phyloP scores from a whole-genome alignment of 2,797 vertebrate species.

The Acanthiza pusilla region DNA sequence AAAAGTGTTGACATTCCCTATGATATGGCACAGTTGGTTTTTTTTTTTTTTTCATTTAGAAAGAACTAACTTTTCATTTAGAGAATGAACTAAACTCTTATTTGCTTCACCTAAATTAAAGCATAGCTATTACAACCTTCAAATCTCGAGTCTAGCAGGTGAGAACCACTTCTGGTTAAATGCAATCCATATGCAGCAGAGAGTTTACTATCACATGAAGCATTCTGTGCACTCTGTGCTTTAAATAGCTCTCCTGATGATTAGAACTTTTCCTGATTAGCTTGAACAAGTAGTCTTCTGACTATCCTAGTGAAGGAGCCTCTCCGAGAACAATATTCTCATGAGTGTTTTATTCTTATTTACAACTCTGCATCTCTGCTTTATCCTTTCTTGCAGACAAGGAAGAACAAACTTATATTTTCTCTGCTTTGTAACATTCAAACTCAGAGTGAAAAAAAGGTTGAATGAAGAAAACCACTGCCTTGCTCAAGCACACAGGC shows the following conservation, averaged over 20 bases:
- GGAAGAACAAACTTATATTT: neutral
- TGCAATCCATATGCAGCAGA: neutral
- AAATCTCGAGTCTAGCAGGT: neutral
- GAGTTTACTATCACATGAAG: neutral
- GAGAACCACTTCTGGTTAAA: neutral
- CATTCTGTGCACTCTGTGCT: neutral
- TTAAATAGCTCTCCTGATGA: neutral
- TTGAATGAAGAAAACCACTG: neutral
- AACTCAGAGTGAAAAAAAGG: neutral
- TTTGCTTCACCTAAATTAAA: neutral
- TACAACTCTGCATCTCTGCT: neutral
- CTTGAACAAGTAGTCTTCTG: neutral
- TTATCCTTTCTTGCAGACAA: neutral
- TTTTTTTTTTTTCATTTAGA: neutral
- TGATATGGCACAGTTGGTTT: neutral
- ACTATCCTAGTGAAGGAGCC: neutral
- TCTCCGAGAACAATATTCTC: neutral
- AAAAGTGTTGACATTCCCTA: neutral
- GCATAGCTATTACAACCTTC: neutral
- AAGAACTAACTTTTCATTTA: neutral
- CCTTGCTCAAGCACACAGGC: neutral
- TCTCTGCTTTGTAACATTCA: neutral
- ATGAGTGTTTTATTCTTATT: neutral
- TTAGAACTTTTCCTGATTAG: neutral
- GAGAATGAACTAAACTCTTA: neutral